These are phyloP conservation scores for Rana temporaria DNA, from an alignment of 2,113 vertebrate genomes.

Conservation along the genomic window DNA sequence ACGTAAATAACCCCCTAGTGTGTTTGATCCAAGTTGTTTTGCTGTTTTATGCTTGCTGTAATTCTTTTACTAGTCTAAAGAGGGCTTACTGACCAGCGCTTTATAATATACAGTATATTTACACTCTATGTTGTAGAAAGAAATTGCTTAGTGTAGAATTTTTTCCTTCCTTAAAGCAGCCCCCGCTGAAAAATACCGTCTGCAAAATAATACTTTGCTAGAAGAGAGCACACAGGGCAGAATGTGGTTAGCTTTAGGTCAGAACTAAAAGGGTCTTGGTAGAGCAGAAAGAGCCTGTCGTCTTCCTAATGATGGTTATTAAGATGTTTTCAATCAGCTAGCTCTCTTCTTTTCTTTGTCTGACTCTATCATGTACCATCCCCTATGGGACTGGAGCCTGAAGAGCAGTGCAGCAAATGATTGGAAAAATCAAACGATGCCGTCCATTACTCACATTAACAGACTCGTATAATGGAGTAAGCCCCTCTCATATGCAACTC, in stretches of 20 bases:
- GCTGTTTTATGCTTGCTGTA: no score
- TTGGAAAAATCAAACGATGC: slow-evolving; percentile 34
- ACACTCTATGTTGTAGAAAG: background rate
- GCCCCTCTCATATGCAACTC: slow-evolving; percentile 36
- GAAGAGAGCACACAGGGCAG: slow-evolving; percentile 2
- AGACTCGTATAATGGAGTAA: slow-evolving; percentile 36
- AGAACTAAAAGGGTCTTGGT: slow-evolving; percentile 38
- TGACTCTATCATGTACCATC: slow-evolving; percentile 39
- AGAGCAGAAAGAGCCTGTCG: slow-evolving; percentile 61
- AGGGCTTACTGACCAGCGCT: no score
- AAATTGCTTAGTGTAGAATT: slow-evolving; percentile 1
- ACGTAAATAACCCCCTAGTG: no score
- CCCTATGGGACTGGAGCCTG: slow-evolving; percentile 51
- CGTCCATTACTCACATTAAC: slow-evolving; percentile 62
- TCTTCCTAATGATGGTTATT: slow-evolving; percentile 57
- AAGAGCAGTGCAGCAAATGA: slow-evolving; percentile 57
- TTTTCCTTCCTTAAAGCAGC: slow-evolving; percentile 14
- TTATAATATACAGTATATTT: slow-evolving; percentile 1
- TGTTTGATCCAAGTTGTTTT: no score
- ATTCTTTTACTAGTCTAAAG: no score
- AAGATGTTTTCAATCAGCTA: slow-evolving; percentile 69
- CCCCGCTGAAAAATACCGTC: slow-evolving; percentile 9
- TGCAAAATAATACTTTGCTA: slow-evolving; percentile 22
- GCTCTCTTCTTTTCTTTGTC: slow-evolving; percentile 55
- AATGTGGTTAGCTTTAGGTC: slow-evolving; percentile 35